Percentiles rank a stretch among this genome's conserved stretches.
Conservation (phyloP, 2,888 invertebrate species). For the Rhagophthalmus giganteus region DNA sequence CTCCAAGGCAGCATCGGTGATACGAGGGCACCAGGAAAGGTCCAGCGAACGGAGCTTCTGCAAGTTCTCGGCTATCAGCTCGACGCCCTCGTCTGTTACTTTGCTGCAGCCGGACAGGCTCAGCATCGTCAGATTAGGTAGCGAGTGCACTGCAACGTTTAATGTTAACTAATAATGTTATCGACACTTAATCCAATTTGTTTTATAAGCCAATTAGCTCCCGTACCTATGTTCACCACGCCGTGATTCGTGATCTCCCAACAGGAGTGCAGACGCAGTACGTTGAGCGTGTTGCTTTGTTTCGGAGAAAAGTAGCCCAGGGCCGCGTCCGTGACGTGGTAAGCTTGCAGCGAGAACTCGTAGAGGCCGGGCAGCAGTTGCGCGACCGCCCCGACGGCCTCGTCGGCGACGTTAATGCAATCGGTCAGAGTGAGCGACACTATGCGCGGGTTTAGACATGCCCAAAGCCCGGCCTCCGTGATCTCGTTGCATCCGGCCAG, state of each 20-base stretch:
- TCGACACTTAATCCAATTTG: too few species aligned
- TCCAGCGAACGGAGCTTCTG: constrained; percentile 87
- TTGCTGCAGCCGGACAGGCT: constrained; percentile 96
- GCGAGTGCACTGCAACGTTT: constrained; percentile 89
- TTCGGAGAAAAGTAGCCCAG: constrained; percentile 93
- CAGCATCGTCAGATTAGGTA: constrained; percentile 90
- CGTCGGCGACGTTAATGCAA: constrained; percentile 97
- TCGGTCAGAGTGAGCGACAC: constrained; percentile 91
- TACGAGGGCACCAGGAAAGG: constrained; percentile 94
- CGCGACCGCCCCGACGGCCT: constrained; percentile 93
- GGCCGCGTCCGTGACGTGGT: constrained; percentile 95
- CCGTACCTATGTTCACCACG: constrained; percentile 91
- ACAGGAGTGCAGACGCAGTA: constrained; percentile 88
- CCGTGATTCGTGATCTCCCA: constrained; percentile 98
- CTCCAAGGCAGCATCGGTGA: constrained; percentile 93
- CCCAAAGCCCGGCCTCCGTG: constrained; percentile 94
- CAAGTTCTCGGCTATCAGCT: constrained; percentile 91
- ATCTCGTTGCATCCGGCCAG: constrained; percentile 96
- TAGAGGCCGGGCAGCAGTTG: constrained; percentile 91
- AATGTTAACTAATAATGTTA: too few species aligned
- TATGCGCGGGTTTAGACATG: constrained; percentile 89
- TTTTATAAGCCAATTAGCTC: too few species aligned
- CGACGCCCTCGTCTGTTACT: constrained; percentile 94
- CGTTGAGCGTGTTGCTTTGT: constrained; percentile 86
- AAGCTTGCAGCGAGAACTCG: constrained; percentile 91